These are phyloP conservation scores for Nesospiza acunhae DNA, from an alignment of 2,113 vertebrate species.

Conservation along the genomic window DNA sequence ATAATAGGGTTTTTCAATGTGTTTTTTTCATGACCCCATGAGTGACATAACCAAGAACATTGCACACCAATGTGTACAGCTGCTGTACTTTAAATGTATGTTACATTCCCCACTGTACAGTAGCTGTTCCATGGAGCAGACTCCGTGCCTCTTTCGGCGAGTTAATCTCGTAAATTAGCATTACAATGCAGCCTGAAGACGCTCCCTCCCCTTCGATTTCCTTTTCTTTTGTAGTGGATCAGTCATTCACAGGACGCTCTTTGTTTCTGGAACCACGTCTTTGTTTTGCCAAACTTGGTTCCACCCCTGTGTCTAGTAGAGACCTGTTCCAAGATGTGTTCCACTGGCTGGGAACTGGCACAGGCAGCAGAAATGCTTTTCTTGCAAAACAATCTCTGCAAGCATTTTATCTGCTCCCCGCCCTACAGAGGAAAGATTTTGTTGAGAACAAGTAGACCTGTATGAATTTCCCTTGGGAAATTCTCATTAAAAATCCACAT, in stretches of 20 bases:
- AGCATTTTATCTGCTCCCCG: neutral
- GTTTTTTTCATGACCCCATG: neutral
- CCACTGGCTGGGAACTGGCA: neutral
- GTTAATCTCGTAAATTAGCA: neutral
- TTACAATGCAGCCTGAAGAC: neutral
- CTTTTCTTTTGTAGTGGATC: neutral
- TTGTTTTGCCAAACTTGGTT: conserved; percentile 34
- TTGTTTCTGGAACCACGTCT: conserved; percentile 16
- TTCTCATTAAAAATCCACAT: neutral
- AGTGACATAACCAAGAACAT: neutral
- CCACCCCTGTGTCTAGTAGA: conserved; percentile 28
- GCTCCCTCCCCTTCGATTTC: neutral
- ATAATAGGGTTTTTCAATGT: neutral
- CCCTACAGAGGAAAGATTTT: neutral
- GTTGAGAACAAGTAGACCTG: neutral
- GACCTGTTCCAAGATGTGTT: conserved; percentile 28
- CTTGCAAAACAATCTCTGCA: conserved; percentile 35
- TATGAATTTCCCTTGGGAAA: neutral
- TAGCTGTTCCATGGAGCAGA: neutral
- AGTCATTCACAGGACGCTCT: neutral
- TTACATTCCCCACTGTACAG: neutral
- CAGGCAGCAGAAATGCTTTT: conserved; percentile 14
- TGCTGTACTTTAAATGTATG: neutral
- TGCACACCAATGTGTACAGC: neutral
- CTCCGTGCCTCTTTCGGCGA: neutral